phyloP scores from a whole-genome alignment of 2,113 vertebrate species.

The Dendropsophus ebraccatus region DNA sequence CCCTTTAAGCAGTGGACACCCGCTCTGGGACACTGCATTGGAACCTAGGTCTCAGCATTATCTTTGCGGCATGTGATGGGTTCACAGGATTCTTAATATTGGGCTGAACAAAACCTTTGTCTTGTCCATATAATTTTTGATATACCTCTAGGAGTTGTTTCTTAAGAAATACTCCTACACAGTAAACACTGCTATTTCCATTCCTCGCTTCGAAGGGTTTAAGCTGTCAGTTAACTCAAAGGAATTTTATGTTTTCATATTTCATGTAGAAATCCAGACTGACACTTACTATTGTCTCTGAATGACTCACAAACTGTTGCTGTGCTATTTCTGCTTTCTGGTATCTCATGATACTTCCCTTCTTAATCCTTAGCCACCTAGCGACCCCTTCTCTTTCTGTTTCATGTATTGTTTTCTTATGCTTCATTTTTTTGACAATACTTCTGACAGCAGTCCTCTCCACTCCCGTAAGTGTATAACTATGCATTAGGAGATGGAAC shows the following conservation, averaged over 20 bases:
- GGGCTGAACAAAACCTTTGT: neutral
- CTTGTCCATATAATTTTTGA: neutral
- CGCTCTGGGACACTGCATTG: no score
- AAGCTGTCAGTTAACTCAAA: neutral
- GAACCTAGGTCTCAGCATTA: neutral
- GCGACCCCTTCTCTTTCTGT: no score
- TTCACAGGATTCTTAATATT: neutral
- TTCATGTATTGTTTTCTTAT: no score
- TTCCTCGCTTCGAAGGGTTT: neutral
- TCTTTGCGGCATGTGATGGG: neutral
- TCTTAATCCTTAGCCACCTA: no score
- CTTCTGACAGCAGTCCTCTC: no score
- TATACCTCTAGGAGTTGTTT: neutral
- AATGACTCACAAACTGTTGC: neutral
- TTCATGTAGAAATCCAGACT: neutral
- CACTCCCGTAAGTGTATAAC: no score
- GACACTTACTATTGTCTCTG: neutral
- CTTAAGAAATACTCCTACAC: neutral
- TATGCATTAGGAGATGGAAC: no score
- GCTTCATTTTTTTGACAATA: no score
- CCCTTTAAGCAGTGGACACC: no score
- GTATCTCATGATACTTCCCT: no score
- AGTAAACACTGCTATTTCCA: neutral
- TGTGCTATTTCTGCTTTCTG: no score
- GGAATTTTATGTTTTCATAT: neutral